These are phyloP conservation scores for Cryptocephalus moraei DNA, from an alignment of 2,888 invertebrate species.

Conservation along the genomic window DNA sequence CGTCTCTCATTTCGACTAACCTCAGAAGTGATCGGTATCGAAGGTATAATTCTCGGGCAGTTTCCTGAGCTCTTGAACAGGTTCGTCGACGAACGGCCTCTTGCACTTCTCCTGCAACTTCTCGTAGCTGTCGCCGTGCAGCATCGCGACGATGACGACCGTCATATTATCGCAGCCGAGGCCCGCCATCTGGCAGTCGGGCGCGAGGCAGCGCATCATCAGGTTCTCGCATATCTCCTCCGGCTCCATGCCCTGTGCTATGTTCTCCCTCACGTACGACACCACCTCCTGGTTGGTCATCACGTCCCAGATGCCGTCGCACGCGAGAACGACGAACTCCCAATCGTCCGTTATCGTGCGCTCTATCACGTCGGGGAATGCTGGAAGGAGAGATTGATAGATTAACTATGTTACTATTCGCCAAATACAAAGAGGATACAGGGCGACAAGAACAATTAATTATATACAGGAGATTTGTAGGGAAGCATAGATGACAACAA, in stretches of 20 bases:
- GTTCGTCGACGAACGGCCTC: slow-evolving; percentile 6
- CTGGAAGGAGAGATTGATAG: slow-evolving; percentile 43
- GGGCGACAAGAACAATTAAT: no score
- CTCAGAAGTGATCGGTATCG: no score
- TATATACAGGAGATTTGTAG: no score
- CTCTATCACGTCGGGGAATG: slow-evolving; percentile 84
- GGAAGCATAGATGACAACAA: no score
- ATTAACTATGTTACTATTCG: no score
- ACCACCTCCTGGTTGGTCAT: slow-evolving; percentile 91
- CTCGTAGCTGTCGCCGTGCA: slow-evolving; percentile 45
- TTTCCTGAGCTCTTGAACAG: no score
- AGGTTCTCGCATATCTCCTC: slow-evolving; percentile 93
- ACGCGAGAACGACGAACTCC: slow-evolving; percentile 94
- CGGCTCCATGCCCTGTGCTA: slow-evolving; percentile 76
- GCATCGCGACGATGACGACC: slow-evolving; percentile 76
- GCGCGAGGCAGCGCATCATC: slow-evolving; percentile 90
- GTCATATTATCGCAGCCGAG: slow-evolving; percentile 99
- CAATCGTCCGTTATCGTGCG: slow-evolving; percentile 75
- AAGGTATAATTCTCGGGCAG: no score
- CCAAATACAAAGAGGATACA: no score
- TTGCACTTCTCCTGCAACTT: slow-evolving; percentile 22
- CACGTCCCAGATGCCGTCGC: slow-evolving; percentile 99
- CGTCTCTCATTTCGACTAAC: no score
- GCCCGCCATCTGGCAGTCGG: slow-evolving; percentile 94
- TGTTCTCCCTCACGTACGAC: slow-evolving; percentile 74